Evolutionary conservation across 2,888 invertebrate genomes (phyloP), one percentile per base, ranked within the genome.

Genomic region (Lasioglossum oenotherae): DNA sequence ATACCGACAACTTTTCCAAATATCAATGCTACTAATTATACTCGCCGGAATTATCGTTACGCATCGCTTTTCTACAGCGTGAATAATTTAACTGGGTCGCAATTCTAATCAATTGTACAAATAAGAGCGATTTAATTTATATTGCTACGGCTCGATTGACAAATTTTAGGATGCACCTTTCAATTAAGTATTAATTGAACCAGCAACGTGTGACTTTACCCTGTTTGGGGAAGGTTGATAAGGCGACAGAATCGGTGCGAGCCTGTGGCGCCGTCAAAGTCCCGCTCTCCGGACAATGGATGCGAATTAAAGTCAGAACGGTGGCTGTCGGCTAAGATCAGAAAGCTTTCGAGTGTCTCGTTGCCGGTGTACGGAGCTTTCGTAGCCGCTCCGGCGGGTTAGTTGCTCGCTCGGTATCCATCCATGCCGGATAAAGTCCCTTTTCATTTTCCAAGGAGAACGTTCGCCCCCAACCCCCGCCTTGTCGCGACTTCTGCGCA

Each of bases 401-500:
- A 91, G 87, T 90, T 84, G 88, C 87, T 89, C 86, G 75, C 87
- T 80, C 80, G 83, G 85, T 85, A 89, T 91, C 88, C 81, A 80
- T 88, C 87, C 88, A 80, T 78, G 90, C 73, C 85, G 91, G 88
- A 91, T 91, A 91, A 91, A 90, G 89, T 91, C 89, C 87, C 88
- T 89, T 90, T 89, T 89, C 89, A 89, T 91, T 91, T 90, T 89
- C 88, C 89, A 86, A 87, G 92, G 87, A 90, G 88, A 85, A 92
- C 90, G 90, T 88, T 88, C 88, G 84, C 87, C 86, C 87, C 86
- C 87, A 82, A 53, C 23, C 49, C 49, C 8, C 2, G 3, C 10
- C 72, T 79, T 82, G 49, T 67, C 38, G 16, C 71, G 78, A 82
- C 81, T 88, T 82, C 87, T 75, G 72, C 87, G 80, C 87, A 78